Evolutionary conservation across 2,888 invertebrate genomes (phyloP).

Genomic region (Spatulosminthurus flaviceps): DNA sequence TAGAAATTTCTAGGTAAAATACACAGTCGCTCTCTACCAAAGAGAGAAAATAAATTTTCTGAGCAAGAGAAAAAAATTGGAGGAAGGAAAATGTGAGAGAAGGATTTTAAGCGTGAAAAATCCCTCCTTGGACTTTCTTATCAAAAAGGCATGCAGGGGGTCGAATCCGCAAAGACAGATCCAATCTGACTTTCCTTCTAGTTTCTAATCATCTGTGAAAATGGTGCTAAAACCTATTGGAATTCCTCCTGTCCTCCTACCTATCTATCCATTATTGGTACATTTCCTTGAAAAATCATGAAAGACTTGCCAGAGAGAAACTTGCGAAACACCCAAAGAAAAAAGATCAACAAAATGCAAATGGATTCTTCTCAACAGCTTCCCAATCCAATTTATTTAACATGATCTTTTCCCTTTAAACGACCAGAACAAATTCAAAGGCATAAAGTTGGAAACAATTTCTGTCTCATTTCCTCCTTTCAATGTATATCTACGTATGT

Average conservation of each 20-base stretch:
- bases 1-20: too few relatives aligned
- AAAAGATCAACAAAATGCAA: background rate
- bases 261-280: too few relatives aligned
- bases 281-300: too few relatives aligned
- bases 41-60: too few relatives aligned
- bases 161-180: constrained; percentile 57
- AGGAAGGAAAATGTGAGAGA: background rate
- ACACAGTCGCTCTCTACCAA: too few relatives aligned
- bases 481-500: too few relatives aligned
- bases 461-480: too few relatives aligned
- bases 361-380: background rate
- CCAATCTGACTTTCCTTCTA: constrained; percentile 49
- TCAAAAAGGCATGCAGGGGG: constrained; percentile 56
- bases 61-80: background rate
- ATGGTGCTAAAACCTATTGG: background rate
- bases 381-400: constrained; percentile 8
- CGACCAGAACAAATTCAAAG: constrained; percentile 12
- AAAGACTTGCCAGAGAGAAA: too few relatives aligned
- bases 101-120: constrained; percentile 7
- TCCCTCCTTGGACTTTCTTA: constrained; percentile 41
- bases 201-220: constrained; percentile 29
- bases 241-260: background rate
- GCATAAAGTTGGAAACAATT: background rate
- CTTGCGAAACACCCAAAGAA: too few relatives aligned
- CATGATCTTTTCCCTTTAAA: constrained; percentile 5